A percentile compares a stretch with the other conserved stretches of the same genome.
These are phyloP conservation scores for Acropora tenuis DNA, from an alignment of 64 coral and sea anemone genomes.

Conservation along the genomic window DNA sequence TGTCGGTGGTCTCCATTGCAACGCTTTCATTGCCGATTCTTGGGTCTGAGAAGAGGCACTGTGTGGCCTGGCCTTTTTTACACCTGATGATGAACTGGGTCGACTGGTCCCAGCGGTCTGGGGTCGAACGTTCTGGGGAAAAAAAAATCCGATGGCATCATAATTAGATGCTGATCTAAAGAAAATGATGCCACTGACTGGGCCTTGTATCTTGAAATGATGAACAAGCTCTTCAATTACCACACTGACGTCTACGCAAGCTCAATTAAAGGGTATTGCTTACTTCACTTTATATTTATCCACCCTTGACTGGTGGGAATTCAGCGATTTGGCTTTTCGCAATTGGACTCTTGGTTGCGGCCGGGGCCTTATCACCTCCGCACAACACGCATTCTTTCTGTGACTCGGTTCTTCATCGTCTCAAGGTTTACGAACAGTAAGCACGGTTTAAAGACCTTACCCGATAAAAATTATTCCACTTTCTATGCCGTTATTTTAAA, in stretches of 20 bases:
- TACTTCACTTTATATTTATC: no score
- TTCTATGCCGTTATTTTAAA: no score
- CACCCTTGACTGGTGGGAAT: no score
- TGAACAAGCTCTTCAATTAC: neutral
- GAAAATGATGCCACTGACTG: neutral
- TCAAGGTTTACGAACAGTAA: no score
- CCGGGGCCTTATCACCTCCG: no score
- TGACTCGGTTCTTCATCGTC: no score
- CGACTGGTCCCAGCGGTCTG: conserved; percentile 63
- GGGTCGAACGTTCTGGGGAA: conserved; percentile 58
- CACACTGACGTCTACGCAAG: neutral
- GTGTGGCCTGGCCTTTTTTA: conserved; percentile 74
- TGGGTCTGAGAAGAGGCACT: conserved; percentile 80
- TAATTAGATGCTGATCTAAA: neutral
- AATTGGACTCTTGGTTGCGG: no score
- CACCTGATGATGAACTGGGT: conserved; percentile 28
- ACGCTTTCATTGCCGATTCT: conserved; percentile 80
- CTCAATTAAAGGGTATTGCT: neutral
- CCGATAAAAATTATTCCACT: no score
- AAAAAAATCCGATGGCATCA: neutral
- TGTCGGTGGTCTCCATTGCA: conserved; percentile 90
- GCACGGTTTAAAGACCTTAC: no score
- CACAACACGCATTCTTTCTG: no score
- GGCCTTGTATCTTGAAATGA: neutral
- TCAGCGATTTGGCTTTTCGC: no score